phyloP scores from a whole-genome alignment of 2,888 invertebrate genomes.

The Drosophila suboccidentalis region DNA sequence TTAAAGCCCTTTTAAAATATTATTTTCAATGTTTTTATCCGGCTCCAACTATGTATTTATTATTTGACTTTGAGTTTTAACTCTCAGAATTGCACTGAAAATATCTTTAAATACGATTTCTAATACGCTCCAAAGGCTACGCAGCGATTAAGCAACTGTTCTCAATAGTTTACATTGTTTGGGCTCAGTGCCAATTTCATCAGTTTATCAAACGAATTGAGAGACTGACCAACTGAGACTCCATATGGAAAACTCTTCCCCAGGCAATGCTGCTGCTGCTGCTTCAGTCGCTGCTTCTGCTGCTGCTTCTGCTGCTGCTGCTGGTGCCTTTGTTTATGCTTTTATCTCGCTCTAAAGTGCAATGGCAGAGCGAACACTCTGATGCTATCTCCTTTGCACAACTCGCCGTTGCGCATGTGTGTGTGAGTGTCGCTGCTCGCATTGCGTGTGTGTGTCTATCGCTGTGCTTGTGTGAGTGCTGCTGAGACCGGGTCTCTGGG shows the following conservation, averaged over 20 bases:
- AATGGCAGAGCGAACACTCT: conserved; percentile 21
- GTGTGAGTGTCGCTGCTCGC: conserved; percentile 4
- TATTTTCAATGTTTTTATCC: neutral
- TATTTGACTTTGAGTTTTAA: conserved; percentile 9
- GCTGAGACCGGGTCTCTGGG: conserved; percentile 38
- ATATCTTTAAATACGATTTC: neutral
- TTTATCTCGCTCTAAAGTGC: conserved; percentile 60
- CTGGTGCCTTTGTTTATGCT: conserved; percentile 36
- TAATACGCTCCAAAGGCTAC: conserved; percentile 6
- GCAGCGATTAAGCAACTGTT: conserved; percentile 30
- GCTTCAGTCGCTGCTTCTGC: conserved; percentile 14
- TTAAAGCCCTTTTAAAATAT: neutral
- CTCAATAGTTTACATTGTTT: conserved; percentile 42
- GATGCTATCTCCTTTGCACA: conserved; percentile 48
- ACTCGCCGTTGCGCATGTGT: conserved; percentile 24
- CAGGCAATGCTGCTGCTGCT: conserved; percentile 28
- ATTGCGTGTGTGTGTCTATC: neutral
- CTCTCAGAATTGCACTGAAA: conserved; percentile 2
- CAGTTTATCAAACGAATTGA: conserved; percentile 38
- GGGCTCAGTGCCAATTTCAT: conserved; percentile 53
- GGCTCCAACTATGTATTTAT: neutral
- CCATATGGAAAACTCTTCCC: conserved; percentile 41
- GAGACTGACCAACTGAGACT: conserved; percentile 30
- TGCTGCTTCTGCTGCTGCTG: conserved; percentile 1
- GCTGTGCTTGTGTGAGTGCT: conserved; percentile 15